These are phyloP conservation scores for Leucoraja erinaceus DNA, from an alignment of 2,113 vertebrate species.

Conservation along the genomic window DNA sequence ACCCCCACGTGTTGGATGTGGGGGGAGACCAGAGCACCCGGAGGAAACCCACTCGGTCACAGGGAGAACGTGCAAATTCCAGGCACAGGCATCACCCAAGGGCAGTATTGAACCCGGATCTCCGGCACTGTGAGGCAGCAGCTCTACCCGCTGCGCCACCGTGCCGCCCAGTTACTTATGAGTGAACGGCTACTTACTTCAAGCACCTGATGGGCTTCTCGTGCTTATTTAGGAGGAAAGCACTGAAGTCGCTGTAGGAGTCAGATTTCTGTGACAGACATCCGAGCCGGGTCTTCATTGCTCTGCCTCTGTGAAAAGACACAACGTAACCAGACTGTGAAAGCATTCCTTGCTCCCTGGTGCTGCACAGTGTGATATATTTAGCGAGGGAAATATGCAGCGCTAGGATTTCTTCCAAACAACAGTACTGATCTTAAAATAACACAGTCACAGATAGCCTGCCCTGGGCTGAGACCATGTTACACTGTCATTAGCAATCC, in stretches of 20 bases:
- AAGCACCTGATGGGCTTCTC: slow-evolving; percentile 80
- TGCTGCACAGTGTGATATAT: neutral
- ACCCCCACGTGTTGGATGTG: no score
- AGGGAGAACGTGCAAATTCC: no score
- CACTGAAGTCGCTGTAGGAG: slow-evolving; percentile 89
- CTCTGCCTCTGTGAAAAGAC: slow-evolving; percentile 64
- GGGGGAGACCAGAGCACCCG: no score
- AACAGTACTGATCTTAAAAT: neutral
- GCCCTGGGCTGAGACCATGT: neutral
- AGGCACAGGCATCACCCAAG: no score
- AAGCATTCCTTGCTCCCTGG: neutral
- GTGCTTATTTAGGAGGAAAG: slow-evolving; percentile 72
- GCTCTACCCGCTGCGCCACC: no score
- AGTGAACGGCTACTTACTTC: slow-evolving; percentile 70
- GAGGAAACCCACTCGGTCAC: no score
- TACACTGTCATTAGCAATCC: neutral
- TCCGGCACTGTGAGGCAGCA: no score
- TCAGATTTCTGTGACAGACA: slow-evolving; percentile 95
- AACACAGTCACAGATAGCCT: neutral
- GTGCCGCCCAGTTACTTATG: no score
- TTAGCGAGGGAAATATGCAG: neutral
- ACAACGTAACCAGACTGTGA: slow-evolving; percentile 19
- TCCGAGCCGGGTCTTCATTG: slow-evolving; percentile 91
- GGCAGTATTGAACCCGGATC: no score
- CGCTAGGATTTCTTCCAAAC: neutral